phyloP scores from a whole-genome alignment of 2,113 vertebrate species.

The Phyllostomus discolor region DNA sequence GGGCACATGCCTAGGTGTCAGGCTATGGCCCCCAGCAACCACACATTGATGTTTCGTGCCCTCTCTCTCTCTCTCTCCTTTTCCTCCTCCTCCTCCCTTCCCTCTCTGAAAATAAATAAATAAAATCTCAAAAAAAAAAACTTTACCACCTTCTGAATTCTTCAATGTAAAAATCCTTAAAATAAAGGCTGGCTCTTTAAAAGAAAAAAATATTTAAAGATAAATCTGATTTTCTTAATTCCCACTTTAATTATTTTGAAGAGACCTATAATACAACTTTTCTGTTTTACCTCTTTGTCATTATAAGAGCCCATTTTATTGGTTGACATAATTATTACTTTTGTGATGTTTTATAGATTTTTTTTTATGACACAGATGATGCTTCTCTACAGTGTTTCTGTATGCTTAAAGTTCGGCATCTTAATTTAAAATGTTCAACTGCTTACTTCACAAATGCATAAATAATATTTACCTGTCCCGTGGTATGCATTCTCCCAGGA shows the following conservation, averaged over 20 bases:
- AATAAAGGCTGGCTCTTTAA: no score
- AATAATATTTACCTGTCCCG: not conserved
- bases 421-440: not conserved
- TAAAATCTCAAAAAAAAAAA: no score
- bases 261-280: not conserved
- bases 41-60: no score
- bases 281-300: not conserved
- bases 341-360: not conserved
- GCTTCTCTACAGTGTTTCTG: not conserved
- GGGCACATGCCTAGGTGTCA: no score
- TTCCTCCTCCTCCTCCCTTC: no score
- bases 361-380: not conserved
- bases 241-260: conserved; percentile 2
- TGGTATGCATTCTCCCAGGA: not conserved
- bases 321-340: not conserved
- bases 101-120: no score
- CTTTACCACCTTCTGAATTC: no score
- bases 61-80: no score
- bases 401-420: not conserved
- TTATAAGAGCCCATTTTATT: not conserved
- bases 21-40: no score
- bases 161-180: no score
- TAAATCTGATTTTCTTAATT: not conserved
- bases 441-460: conserved; percentile 9
- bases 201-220: not conserved